Evolutionary conservation across 2,888 invertebrate species (phyloP), one percentile per base, ranked within the genome.

Genomic region (Apoda limacodes): DNA sequence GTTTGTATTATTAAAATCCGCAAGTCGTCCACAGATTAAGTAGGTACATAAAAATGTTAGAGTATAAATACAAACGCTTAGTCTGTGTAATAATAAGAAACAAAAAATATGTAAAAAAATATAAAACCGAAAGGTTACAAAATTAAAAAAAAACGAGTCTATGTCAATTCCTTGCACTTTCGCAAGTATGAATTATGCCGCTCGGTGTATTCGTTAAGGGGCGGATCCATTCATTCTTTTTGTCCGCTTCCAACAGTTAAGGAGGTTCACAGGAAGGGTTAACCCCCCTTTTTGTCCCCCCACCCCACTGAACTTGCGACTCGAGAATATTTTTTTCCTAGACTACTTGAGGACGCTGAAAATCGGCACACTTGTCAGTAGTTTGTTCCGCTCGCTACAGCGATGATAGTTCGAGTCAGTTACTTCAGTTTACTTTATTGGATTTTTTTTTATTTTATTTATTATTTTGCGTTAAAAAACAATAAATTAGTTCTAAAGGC

Each of bases 171-270:
- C 78, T 76, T 75, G 62, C 74, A 67, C 61, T 75, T 68, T 71
- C 64, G 70, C 76, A 76, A 78, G 76, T 78, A 78, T 74, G 72
- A 80, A 80, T 80, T 80, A 80, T 78, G 70, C 75, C 76, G 78
- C 64, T 76, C 78, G 78, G 78, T 78, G 75, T 78, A 75, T 74
- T 78, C 78, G 78, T 72, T 76, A 76, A 72, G 80, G 74, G 78
- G 78, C 74, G 75, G 74, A 75, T 78, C 75, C 64, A 78, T 80
- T 78, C 78, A 78, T 78, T 80, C 78, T 78, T 80, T 80, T 80
- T 78, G 80, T 76, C 74, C 78, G 75, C 63, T 64, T 52, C 52
- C 55, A 67, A 62, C 75, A 70, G 72, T 75, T 75, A 80, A 76
- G 78, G 78, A 75, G 76, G 72, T 68, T 69, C 66, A 60, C 55